Percentiles rank a stretch among this genome's conserved stretches.
Conservation (phyloP, 2,888 invertebrate species). For the Hemaris fuciformis region DNA sequence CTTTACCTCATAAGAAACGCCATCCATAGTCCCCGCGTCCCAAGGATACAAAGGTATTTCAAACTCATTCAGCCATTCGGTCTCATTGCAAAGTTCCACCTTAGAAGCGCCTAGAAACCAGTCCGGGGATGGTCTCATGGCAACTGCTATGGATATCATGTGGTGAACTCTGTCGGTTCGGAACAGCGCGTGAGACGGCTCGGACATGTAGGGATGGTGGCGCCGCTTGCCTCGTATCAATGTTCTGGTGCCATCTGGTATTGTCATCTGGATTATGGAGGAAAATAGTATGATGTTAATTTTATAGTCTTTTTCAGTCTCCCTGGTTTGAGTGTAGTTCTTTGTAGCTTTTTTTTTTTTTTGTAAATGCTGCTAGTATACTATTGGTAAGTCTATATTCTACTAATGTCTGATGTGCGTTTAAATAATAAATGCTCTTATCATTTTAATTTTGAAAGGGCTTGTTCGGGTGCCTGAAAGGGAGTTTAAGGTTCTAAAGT, state of each 20-base stretch:
- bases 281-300: not conserved
- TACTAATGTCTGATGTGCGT: too few species aligned
- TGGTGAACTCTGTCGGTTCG: conserved; percentile 68
- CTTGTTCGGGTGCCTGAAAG: too few species aligned
- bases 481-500: too few species aligned
- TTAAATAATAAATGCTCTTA: too few species aligned
- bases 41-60: conserved; percentile 64
- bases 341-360: too few species aligned
- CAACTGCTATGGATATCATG: conserved; percentile 63
- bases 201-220: conserved; percentile 67
- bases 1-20: conserved; percentile 67
- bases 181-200: conserved; percentile 66
- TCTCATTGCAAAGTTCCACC: conserved; percentile 62
- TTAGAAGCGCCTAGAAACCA: conserved; percentile 70
- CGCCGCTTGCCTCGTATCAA: conserved; percentile 64
- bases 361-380: too few species aligned
- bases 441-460: too few species aligned
- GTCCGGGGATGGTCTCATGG: conserved; percentile 70
- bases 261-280: conserved; percentile 49
- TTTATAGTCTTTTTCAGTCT: too few species aligned
- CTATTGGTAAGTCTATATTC: too few species aligned
- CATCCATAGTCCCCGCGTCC: conserved; percentile 71
- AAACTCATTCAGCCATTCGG: conserved; percentile 52
- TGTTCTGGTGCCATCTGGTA: conserved; percentile 55
- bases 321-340: too few species aligned